Evolutionary conservation across 2,113 vertebrate species (phyloP), one percentile per base, ranked within the genome.

Genomic region (Siphamia tubifer): DNA sequence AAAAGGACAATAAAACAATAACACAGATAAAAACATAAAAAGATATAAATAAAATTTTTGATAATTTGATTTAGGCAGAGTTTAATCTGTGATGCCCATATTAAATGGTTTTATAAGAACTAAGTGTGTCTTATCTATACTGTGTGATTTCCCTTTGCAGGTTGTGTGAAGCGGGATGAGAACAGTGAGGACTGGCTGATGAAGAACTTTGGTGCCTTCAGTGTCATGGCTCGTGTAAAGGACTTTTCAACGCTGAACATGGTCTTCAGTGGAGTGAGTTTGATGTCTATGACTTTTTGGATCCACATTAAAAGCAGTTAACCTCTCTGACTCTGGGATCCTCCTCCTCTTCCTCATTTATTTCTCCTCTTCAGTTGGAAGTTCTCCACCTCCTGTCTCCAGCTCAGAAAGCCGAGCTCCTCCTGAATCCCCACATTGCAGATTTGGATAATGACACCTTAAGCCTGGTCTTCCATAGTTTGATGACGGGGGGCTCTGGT

Each of bases 141-240:
- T 49, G 9, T 72, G 15, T 67, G 13, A 17, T 1, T 35, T 39
- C 16, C 64, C 17, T 47, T 21, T 52, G 1, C 30, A 91, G 90
- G 92, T 19, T 94, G 92, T 77, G 81, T 90, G 28, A 28, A 24
- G 4, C 49, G 20, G 16, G 16, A 53, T 1, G 71, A 85, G 31
- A 78, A 52, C 83, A 90, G 72, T 34, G 73, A 85, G 19, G 85
- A 91, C 2, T 94, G 92, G 92, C 17, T 93, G 31, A 45, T 87
- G 39, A 93, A 84, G 79, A 94, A 94, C 11, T 92, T 92, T n/a
- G 92, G 92, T 8, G 65, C 82, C 1, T 94, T 92, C 74, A 85
- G 69, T 1, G 83, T 44, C 21, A 32, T 87, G 82, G 92, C 88
- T 32, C 49, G 74, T 9, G 31, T 93, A n/a, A 69, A 64, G 36